Percentiles rank a stretch among this genome's conserved stretches.
Conservation (phyloP, 2,888 invertebrate genomes). For the Myopa tessellatipennis region DNA sequence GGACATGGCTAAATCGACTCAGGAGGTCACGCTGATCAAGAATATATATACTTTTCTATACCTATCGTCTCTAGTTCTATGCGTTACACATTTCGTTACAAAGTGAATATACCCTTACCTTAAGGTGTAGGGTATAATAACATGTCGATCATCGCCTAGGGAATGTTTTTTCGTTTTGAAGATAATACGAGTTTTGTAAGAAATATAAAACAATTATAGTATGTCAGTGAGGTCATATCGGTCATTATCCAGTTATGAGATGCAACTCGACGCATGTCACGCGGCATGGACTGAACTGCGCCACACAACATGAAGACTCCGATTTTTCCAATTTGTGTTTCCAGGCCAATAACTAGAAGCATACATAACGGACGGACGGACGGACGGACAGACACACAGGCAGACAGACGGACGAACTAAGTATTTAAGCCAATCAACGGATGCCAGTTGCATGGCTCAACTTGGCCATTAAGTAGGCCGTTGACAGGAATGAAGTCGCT, state of each 20-base stretch:
- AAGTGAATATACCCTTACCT: no score
- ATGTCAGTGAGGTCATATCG: conserved; percentile 13
- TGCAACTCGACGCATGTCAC: not conserved
- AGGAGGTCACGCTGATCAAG: no score
- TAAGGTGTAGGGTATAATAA: no score
- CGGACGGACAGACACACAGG: no score
- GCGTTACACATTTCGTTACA: no score
- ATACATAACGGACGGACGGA: conserved; percentile 45
- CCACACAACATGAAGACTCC: not conserved
- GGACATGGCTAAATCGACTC: no score
- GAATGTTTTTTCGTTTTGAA: not conserved
- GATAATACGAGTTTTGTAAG: not conserved
- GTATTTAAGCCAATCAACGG: conserved; percentile 3
- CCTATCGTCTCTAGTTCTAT: no score
- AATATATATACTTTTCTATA: no score
- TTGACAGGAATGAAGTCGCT: conserved; percentile 51
- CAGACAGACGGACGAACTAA: not conserved
- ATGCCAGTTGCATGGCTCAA: conserved; percentile 8
- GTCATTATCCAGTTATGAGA: not conserved
- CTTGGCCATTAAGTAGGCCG: conserved; percentile 57
- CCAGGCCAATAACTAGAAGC: conserved; percentile 55
- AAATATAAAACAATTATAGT: not conserved
- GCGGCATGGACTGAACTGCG: not conserved
- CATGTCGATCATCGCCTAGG: no score
- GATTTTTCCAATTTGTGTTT: conserved; percentile 59